These are phyloP conservation scores for Brachyistius frenatus DNA, from an alignment of 2,113 vertebrate genomes.

Conservation along the genomic window DNA sequence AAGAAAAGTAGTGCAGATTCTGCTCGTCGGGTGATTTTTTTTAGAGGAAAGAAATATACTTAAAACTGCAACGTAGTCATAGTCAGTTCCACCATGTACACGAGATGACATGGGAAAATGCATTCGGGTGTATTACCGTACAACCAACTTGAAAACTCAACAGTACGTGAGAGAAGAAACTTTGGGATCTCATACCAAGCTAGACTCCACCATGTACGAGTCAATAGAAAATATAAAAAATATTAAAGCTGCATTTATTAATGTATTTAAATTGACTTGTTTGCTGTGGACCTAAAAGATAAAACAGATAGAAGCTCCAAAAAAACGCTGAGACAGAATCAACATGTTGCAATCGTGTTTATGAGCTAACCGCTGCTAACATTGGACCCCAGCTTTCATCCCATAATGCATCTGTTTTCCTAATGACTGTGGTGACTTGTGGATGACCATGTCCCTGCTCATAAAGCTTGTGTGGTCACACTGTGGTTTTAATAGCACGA, in stretches of 20 bases:
- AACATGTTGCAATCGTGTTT: neutral
- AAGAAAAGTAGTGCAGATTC: constrained; percentile 30
- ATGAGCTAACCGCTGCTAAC: constrained; percentile 23
- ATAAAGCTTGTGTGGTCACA: constrained; percentile 52
- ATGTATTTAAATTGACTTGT: no score
- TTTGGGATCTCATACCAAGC: neutral
- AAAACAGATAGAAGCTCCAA: neutral
- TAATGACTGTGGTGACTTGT: constrained; percentile 50
- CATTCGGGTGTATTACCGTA: neutral
- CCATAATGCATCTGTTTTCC: constrained; percentile 54
- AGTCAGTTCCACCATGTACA: constrained; percentile 19
- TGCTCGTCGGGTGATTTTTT: constrained; percentile 12
- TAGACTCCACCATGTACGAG: neutral
- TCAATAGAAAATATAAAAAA: neutral
- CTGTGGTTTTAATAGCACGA: constrained; percentile 55
- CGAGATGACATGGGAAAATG: constrained; percentile 34
- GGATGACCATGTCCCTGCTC: constrained; percentile 52
- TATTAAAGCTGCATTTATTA: neutral
- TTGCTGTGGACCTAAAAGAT: no score
- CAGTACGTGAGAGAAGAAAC: constrained; percentile 4
- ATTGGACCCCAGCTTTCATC: constrained; percentile 21
- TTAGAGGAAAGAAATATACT: constrained; percentile 32
- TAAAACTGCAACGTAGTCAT: constrained; percentile 7
- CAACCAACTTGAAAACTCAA: neutral
- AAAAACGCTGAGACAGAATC: neutral